phyloP scores from a whole-genome alignment of 2,888 invertebrate genomes.

The Hydraecia micacea region DNA sequence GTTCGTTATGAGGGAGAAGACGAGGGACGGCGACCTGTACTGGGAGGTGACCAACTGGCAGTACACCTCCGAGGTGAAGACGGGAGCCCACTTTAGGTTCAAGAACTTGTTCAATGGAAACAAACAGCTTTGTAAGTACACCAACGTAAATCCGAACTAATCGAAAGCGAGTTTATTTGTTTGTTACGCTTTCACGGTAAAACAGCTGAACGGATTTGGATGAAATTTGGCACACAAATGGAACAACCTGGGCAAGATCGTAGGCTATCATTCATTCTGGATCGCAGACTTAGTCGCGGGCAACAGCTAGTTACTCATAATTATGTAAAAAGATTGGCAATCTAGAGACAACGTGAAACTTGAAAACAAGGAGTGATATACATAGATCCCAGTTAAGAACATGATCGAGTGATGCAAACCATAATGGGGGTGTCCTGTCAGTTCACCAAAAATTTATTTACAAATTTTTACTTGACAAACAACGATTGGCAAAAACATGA shows the following conservation, averaged over 20 bases:
- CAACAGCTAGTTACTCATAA: neutral
- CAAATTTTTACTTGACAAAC: no score
- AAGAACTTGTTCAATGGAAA: constrained; percentile 85
- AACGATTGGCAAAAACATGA: no score
- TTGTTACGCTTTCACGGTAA: neutral
- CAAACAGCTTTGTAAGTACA: constrained; percentile 76
- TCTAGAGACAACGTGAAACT: no score
- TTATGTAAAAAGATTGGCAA: neutral
- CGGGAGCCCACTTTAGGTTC: constrained; percentile 80
- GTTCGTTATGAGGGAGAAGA: constrained; percentile 70
- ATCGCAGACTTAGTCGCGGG: neutral
- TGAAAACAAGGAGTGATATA: no score
- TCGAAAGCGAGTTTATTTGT: no score
- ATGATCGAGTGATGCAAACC: neutral
- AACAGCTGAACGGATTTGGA: no score
- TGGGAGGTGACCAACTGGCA: constrained; percentile 79
- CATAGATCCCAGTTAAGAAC: neutral
- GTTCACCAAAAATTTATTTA: no score
- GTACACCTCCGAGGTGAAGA: constrained; percentile 75
- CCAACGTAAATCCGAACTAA: neutral
- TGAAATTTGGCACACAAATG: neutral
- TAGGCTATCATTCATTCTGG: neutral
- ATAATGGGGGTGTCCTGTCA: no score
- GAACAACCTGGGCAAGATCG: neutral
- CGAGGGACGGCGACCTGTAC: constrained; percentile 69